Conservation (phyloP, 2,888 invertebrate genomes). For the Subacronicta megacephala region DNA sequence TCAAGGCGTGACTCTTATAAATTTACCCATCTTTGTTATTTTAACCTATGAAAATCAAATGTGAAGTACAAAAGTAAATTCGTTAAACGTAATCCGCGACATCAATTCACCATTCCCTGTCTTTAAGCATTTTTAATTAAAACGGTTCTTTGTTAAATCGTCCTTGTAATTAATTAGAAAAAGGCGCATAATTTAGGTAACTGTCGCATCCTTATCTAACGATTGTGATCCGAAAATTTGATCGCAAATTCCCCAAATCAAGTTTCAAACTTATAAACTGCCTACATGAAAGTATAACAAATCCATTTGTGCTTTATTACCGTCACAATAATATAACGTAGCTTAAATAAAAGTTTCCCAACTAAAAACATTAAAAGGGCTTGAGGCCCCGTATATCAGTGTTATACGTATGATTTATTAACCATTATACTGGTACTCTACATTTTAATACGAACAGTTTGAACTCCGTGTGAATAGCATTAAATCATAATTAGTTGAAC, state of each 20-base stretch:
- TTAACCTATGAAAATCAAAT: too few species aligned
- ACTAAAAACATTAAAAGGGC: conserved; percentile 68
- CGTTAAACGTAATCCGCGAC: too few species aligned
- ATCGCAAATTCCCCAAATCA: conserved; percentile 20
- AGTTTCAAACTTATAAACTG: conserved; percentile 25
- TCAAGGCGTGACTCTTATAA: too few species aligned
- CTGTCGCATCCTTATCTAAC: conserved; percentile 42
- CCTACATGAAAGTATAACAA: conserved; percentile 22
- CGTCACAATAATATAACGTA: conserved; percentile 30
- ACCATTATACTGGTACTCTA: conserved; percentile 70
- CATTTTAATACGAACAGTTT: conserved; percentile 73
- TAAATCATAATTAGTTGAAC: conserved; percentile 74
- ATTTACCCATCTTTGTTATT: too few species aligned
- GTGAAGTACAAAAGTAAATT: too few species aligned
- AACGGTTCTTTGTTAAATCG: too few species aligned
- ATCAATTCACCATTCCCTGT: too few species aligned
- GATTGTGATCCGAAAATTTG: conserved; percentile 48
- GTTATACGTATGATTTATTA: conserved; percentile 73
- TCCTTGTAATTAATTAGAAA: too few species aligned
- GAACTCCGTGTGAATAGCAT: conserved; percentile 62
- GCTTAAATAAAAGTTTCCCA: conserved; percentile 56
- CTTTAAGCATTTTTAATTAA: too few species aligned
- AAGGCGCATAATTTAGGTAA: conserved; percentile 24
- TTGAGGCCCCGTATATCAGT: conserved; percentile 70
- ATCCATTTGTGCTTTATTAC: conserved; percentile 21